Evolutionary conservation across 2,888 invertebrate species (phyloP).

Genomic region (Philereme vetulata): DNA sequence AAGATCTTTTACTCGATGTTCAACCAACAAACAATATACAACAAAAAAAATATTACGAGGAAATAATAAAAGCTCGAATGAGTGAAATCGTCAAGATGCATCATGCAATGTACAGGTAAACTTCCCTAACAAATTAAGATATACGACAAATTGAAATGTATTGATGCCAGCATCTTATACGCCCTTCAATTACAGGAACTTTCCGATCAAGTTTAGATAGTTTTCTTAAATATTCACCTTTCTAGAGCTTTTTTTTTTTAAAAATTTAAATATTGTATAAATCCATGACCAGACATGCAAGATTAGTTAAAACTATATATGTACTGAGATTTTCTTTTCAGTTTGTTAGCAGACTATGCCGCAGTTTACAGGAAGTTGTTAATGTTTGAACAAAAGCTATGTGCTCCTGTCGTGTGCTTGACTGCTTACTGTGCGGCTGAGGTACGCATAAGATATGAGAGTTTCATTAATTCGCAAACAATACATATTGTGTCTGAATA

Average conservation of each 20-base stretch:
- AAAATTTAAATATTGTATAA: no score
- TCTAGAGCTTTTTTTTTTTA: no score
- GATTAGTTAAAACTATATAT: no score
- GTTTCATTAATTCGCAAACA: no score
- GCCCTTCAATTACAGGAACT: no score
- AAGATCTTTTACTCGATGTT: constrained; percentile 45
- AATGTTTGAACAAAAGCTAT: constrained; percentile 23
- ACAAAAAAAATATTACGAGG: constrained; percentile 7
- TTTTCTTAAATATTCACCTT: no score
- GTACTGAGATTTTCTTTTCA: background rate
- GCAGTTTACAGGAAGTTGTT: constrained; percentile 23
- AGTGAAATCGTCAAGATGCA: constrained; percentile 29
- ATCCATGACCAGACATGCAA: no score
- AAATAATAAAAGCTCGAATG: constrained; percentile 26
- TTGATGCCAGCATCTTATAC: no score
- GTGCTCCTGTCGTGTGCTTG: constrained; percentile 27
- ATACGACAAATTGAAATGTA: no score
- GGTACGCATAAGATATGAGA: constrained; percentile 16
- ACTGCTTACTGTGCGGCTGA: constrained; percentile 24
- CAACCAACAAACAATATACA: constrained; percentile 16
- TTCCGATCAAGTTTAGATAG: no score
- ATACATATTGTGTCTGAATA: no score
- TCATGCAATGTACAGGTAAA: constrained; percentile 26
- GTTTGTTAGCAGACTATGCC: constrained; percentile 24
- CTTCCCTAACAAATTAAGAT: background rate